A percentile compares a stretch with the other conserved stretches of the same genome.
Conservation (phyloP, 2,888 invertebrate species). For the Acronicta aceris region DNA sequence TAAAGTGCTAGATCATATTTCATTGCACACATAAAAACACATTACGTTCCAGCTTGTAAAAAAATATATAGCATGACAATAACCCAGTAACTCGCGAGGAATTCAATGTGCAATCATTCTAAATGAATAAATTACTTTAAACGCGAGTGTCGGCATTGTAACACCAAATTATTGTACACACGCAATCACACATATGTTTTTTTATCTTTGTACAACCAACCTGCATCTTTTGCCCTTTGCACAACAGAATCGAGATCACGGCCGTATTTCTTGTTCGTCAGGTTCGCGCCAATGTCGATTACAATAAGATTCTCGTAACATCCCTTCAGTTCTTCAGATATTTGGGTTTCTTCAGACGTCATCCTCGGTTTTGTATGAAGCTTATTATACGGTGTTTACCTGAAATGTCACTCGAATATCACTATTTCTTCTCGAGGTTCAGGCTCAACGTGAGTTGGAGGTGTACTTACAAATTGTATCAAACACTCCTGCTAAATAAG, state of each 20-base stretch:
- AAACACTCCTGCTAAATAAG: slow-evolving; percentile 88
- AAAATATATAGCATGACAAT: slow-evolving; percentile 48
- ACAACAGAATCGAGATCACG: slow-evolving; percentile 97
- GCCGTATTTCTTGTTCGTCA: slow-evolving; percentile 97
- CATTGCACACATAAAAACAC: slow-evolving; percentile 36
- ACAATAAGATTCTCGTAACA: slow-evolving; percentile 97
- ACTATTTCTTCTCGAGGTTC: slow-evolving; percentile 26
- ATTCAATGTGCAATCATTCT: slow-evolving; percentile 60
- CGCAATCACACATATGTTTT: slow-evolving; percentile 59
- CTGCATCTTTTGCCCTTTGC: slow-evolving; percentile 97
- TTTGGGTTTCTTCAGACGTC: slow-evolving; percentile 87
- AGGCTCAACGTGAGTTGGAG: slow-evolving; percentile 9
- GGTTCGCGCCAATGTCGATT: slow-evolving; percentile 97
- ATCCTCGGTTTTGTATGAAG: slow-evolving; percentile 83
- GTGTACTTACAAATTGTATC: slow-evolving; percentile 85
- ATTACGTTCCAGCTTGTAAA: slow-evolving; percentile 28
- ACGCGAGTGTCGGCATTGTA: slow-evolving; percentile 55
- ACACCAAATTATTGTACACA: slow-evolving; percentile 57
- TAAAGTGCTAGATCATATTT: slow-evolving; percentile 45
- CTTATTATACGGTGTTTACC: slow-evolving; percentile 87
- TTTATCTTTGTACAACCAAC: slow-evolving; percentile 79
- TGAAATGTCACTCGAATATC: slow-evolving; percentile 60
- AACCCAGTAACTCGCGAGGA: slow-evolving; percentile 54
- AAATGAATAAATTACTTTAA: slow-evolving; percentile 67
- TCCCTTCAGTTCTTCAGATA: slow-evolving; percentile 91